These are phyloP conservation scores for Asbolus verrucosus DNA, from an alignment of 1,140 invertebrate species.

Conservation along the genomic window DNA sequence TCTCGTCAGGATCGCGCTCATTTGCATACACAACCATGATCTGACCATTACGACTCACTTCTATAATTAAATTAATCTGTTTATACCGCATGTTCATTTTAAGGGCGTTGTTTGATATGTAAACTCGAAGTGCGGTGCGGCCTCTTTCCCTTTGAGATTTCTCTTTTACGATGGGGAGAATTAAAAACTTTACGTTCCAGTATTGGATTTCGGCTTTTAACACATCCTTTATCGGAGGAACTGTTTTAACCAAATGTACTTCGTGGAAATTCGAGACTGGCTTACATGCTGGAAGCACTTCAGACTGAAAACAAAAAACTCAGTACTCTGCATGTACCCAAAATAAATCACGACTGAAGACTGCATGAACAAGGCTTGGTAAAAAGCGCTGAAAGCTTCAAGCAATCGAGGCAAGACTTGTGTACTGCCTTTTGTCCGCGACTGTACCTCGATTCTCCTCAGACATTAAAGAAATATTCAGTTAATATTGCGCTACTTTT, in stretches of 20 bases:
- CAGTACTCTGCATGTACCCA: too few species aligned
- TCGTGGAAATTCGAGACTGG: too few species aligned
- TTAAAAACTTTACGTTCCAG: conserved; percentile 17
- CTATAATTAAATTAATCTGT: conserved; percentile 42
- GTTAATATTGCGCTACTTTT: too few species aligned
- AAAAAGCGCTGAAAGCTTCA: too few species aligned
- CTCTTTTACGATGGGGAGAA: conserved; percentile 12
- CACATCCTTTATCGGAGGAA: neutral
- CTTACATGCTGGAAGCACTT: too few species aligned
- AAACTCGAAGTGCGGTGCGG: neutral
- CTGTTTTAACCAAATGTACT: neutral
- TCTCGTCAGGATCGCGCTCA: conserved; percentile 19
- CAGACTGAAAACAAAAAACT: too few species aligned
- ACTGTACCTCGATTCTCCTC: too few species aligned
- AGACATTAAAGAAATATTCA: too few species aligned
- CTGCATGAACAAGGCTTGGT: too few species aligned
- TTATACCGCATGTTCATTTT: conserved; percentile 14
- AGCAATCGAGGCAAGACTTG: too few species aligned
- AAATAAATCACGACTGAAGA: too few species aligned
- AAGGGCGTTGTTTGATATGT: neutral
- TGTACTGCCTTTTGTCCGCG: too few species aligned
- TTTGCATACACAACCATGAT: conserved; percentile 36
- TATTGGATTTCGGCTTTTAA: conserved; percentile 2
- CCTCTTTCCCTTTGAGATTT: conserved; percentile 33
- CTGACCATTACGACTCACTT: conserved; percentile 37